Conservation (phyloP, 2,113 vertebrate genomes). For the Pachycephala philippinensis region DNA sequence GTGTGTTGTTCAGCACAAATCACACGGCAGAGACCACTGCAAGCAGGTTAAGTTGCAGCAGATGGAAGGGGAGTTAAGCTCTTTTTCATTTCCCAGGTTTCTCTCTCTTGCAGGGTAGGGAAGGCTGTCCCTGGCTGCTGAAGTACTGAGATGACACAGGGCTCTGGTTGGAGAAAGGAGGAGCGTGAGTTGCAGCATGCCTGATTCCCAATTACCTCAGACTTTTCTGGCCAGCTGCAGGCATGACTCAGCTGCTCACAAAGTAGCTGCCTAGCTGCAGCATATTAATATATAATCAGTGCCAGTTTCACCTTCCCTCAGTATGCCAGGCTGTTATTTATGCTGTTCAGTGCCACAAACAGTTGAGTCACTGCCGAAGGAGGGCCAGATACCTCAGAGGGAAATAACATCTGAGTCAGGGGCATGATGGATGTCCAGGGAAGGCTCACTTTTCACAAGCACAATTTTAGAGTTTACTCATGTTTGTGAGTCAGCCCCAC, state of each 20-base stretch:
- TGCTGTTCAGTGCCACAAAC: background rate
- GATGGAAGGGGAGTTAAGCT: background rate
- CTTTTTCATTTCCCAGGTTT: background rate
- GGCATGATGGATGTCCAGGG: background rate
- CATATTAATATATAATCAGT: background rate
- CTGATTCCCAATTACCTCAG: background rate
- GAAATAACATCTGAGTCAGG: conserved; percentile 13
- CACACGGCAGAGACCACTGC: background rate
- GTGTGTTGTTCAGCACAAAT: fast-evolving
- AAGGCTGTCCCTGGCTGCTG: background rate
- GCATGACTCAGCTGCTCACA: conserved; percentile 8
- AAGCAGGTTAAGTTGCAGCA: background rate
- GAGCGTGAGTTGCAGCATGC: background rate
- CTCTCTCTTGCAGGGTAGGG: background rate
- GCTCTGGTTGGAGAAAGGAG: background rate
- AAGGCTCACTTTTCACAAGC: background rate
- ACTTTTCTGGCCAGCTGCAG: background rate
- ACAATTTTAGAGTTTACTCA: background rate
- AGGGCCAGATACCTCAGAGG: background rate
- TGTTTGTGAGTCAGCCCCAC: background rate
- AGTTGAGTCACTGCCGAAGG: conserved; percentile 19
- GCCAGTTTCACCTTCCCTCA: background rate
- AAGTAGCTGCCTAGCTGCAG: background rate
- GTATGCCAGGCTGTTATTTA: background rate
- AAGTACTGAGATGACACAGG: background rate